phyloP scores from a whole-genome alignment of 2,888 invertebrate species.

The Torymus texanus region DNA sequence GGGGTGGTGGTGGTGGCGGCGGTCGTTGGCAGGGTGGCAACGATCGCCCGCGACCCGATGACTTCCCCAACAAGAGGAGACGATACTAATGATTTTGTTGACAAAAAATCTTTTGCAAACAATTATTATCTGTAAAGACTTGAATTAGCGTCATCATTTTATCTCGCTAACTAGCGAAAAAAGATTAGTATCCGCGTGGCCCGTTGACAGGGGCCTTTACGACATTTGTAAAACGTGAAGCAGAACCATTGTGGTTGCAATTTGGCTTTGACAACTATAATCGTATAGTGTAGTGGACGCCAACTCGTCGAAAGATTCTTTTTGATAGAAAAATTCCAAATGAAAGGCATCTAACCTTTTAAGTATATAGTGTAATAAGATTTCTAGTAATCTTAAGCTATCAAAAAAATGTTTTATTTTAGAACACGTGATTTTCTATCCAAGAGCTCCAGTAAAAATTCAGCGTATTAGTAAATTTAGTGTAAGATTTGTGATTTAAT shows the following conservation, averaged over 20 bases:
- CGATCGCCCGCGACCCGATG: constrained; percentile 80
- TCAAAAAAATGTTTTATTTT: not conserved
- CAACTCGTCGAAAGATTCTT: not conserved
- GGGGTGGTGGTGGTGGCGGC: constrained; percentile 65
- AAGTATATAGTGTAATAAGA: constrained; percentile 25
- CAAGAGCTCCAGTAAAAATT: constrained; percentile 29
- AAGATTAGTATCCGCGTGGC: too few species aligned
- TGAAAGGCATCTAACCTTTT: constrained; percentile 2
- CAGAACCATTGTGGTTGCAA: not conserved
- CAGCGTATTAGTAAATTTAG: constrained; percentile 1
- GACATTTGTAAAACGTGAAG: not conserved
- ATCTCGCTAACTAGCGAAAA: too few species aligned
- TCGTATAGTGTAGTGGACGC: not conserved
- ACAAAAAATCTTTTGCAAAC: not conserved
- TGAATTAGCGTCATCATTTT: too few species aligned
- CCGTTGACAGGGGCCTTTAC: not conserved
- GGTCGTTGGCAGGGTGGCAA: constrained; percentile 73
- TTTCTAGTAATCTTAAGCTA: constrained; percentile 25
- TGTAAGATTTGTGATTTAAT: constrained; percentile 18
- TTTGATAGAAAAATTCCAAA: not conserved
- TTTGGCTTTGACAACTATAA: not conserved
- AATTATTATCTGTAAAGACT: too few species aligned
- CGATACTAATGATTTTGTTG: constrained; percentile 75
- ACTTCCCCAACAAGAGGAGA: constrained; percentile 82
- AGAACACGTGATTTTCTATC: constrained; percentile 24